Conservation (phyloP, 2,888 invertebrate species). For the Syritta pipiens region DNA sequence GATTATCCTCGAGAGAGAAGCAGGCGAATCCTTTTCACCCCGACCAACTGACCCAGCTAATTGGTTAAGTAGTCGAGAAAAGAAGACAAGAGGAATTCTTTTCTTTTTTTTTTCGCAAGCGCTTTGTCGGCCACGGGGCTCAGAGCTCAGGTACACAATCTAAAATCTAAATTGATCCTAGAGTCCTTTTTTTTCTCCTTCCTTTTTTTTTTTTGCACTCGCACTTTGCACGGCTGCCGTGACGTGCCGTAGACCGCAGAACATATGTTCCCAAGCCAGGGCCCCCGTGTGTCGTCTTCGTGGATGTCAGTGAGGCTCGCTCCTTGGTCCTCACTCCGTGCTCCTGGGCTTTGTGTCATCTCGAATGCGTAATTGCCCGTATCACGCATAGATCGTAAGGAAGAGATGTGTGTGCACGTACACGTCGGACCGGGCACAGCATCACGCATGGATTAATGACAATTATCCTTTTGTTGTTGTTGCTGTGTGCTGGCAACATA, state of each 20-base stretch:
- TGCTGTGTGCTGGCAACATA: constrained; percentile 14
- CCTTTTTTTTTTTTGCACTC: background rate
- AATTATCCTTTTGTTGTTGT: constrained; percentile 65
- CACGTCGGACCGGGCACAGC: constrained; percentile 22
- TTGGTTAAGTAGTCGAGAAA: constrained; percentile 67
- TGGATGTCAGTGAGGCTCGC: constrained; percentile 22
- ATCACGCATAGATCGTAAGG: constrained; percentile 64
- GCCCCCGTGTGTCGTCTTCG: constrained; percentile 3
- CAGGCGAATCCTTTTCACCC: constrained; percentile 52
- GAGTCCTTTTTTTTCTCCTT: constrained; percentile 5
- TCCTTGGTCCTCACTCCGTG: too few relatives aligned
- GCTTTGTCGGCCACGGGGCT: constrained; percentile 58
- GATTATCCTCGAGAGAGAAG: constrained; percentile 42
- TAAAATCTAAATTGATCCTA: constrained; percentile 67
- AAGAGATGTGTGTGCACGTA: constrained; percentile 11
- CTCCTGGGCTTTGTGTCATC: constrained; percentile 60
- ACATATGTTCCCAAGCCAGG: constrained; percentile 43
- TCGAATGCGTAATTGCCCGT: constrained; percentile 69
- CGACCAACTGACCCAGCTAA: constrained; percentile 68
- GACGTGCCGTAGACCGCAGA: constrained; percentile 36
- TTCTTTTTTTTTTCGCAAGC: constrained; percentile 38
- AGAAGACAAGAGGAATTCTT: constrained; percentile 15
- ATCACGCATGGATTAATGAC: constrained; percentile 69
- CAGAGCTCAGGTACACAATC: constrained; percentile 66
- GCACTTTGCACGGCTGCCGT: background rate